These are phyloP conservation scores for Ceratina calcarata DNA, from an alignment of 1,140 invertebrate genomes.

Conservation along the genomic window DNA sequence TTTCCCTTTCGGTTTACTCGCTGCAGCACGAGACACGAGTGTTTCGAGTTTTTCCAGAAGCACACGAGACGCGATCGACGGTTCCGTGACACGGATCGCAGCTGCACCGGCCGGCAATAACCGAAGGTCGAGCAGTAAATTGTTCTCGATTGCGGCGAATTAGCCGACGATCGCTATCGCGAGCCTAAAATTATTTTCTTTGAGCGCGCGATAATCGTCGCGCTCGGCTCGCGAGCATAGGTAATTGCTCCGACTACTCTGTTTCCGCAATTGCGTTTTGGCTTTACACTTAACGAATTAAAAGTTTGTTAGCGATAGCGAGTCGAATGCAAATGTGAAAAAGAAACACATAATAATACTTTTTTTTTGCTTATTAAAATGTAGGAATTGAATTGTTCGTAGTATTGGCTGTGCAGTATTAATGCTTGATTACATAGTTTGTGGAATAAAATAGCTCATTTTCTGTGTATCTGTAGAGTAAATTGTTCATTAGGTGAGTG, in stretches of 20 bases:
- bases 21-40: background rate
- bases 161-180: slow-evolving; percentile 56
- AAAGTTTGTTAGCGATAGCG: slow-evolving; percentile 13
- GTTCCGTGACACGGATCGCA: slow-evolving; percentile 39
- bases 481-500: background rate
- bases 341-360: no score
- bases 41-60: slow-evolving; percentile 46
- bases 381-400: background rate
- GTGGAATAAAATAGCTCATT: background rate
- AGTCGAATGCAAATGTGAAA: background rate
- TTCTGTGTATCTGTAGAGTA: background rate
- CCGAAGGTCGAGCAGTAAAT: slow-evolving; percentile 58
- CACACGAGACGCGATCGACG: slow-evolving; percentile 26
- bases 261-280: background rate
- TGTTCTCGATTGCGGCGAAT: slow-evolving; percentile 62
- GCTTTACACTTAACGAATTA: slow-evolving; percentile 26
- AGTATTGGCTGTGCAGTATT: background rate
- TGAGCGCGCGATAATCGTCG: background rate
- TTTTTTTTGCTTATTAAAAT: background rate
- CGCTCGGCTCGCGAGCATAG: background rate
- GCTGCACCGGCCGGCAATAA: slow-evolving; percentile 43
- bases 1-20: no score
- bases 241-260: background rate
- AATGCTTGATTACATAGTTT: background rate
- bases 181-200: slow-evolving; percentile 49